Evolutionary conservation across 2,113 vertebrate species (phyloP).

Genomic region (Charadrius vociferus): DNA sequence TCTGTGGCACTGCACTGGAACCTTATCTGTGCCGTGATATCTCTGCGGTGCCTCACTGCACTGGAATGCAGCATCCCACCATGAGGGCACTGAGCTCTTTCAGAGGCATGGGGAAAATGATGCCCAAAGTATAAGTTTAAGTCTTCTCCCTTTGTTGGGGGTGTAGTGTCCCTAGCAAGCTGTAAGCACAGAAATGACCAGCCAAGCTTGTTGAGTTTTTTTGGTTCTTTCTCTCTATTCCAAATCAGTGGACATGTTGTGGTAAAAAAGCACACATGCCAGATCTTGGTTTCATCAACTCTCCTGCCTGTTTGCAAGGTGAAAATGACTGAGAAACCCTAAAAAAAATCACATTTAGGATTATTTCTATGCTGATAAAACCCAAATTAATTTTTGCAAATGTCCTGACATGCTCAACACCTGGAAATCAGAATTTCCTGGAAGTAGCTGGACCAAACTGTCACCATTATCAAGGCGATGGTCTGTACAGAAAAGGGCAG

Average conservation of each 20-base stretch:
- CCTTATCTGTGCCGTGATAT: neutral
- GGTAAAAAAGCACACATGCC: neutral
- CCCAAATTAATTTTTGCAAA: neutral
- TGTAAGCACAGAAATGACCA: neutral
- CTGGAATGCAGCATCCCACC: neutral
- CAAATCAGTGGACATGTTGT: neutral
- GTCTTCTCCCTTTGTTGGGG: neutral
- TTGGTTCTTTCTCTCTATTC: neutral
- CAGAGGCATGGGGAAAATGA: neutral
- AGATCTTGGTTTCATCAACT: neutral
- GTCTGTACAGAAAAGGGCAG: neutral
- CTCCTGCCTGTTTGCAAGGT: neutral
- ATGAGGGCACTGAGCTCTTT: neutral
- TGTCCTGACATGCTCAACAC: neutral
- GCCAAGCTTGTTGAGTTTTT: neutral
- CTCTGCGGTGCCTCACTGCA: neutral
- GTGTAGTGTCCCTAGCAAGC: neutral
- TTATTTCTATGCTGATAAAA: neutral
- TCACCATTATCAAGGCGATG: neutral
- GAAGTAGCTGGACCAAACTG: neutral
- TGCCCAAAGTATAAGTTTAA: neutral
- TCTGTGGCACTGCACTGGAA: neutral
- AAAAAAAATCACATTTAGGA: neutral
- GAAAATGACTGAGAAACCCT: neutral
- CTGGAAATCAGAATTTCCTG: neutral